phyloP scores from a whole-genome alignment of 1,140 invertebrate species.

The Manduca sexta region DNA sequence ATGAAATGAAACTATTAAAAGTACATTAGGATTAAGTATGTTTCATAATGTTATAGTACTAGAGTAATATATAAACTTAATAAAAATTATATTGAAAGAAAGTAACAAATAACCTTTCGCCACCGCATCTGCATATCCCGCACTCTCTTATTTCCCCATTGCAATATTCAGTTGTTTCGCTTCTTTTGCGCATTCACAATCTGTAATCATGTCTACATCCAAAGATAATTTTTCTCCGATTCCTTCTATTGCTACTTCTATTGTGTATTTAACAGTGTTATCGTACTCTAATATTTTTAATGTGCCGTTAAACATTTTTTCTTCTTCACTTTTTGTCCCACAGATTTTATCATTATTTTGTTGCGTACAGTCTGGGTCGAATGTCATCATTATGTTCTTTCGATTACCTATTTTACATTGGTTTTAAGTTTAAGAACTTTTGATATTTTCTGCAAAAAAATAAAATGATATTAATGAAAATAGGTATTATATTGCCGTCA shows the following conservation, averaged over 20 bases:
- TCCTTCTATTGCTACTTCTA: constrained; percentile 69
- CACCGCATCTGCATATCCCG: constrained; percentile 82
- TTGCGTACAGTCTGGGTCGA: constrained; percentile 26
- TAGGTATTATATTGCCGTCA: no score
- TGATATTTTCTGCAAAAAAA: constrained; percentile 31
- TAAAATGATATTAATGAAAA: constrained; percentile 1
- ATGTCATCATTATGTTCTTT: constrained; percentile 25
- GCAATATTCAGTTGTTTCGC: constrained; percentile 57
- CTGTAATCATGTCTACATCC: constrained; percentile 82
- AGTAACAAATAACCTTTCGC: constrained; percentile 68
- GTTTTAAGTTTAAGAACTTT: constrained; percentile 30
- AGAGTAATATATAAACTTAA: no score
- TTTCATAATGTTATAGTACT: no score
- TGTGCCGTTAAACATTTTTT: constrained; percentile 24
- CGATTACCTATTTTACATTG: constrained; percentile 12
- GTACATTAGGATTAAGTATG: background rate
- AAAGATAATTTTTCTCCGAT: constrained; percentile 82
- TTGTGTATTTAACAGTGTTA: constrained; percentile 10
- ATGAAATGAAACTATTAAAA: no score
- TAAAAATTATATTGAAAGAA: background rate
- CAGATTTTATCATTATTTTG: constrained; percentile 14
- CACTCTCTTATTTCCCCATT: constrained; percentile 76
- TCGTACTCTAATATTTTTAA: constrained; percentile 27
- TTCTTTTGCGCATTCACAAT: constrained; percentile 74
- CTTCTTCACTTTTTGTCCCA: constrained; percentile 21